A percentile compares a stretch with the other conserved stretches of the same genome.
Conservation (phyloP, 1,140 invertebrate species). For the Heliconius melpomene region DNA sequence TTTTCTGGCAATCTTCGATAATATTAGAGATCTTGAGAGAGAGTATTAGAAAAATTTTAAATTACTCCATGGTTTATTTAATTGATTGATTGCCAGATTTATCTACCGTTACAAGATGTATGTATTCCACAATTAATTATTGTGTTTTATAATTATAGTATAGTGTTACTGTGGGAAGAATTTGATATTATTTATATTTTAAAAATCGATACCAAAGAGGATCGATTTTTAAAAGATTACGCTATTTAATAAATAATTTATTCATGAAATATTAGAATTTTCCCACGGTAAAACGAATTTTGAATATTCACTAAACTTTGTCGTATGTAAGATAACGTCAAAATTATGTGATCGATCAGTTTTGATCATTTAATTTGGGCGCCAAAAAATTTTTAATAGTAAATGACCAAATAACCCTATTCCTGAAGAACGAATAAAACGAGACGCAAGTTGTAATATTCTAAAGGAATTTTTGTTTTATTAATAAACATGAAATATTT, state of each 20-base stretch:
- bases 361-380: conserved; percentile 57
- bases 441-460: not conserved
- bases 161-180: not conserved
- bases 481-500: conserved; percentile 20
- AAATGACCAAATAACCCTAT: conserved; percentile 20
- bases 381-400: not conserved
- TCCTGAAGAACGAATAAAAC: not conserved
- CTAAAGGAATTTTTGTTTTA: not conserved
- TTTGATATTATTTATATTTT: not conserved
- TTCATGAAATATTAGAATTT: not conserved
- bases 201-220: not conserved
- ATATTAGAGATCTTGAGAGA: not conserved
- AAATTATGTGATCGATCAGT: conserved; percentile 52
- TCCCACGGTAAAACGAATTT: not conserved
- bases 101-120: not conserved
- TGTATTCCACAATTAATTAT: not conserved
- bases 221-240: not conserved
- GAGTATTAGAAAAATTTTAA: not conserved
- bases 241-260: not conserved
- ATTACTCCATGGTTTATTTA: not conserved
- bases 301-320: not conserved
- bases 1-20: not conserved
- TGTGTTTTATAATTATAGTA: not conserved
- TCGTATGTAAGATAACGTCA: conserved; percentile 23
- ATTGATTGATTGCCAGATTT: conserved; percentile 10